Percentiles rank a stretch among this genome's conserved stretches.
Evolutionary conservation across 1,140 invertebrate genomes (phyloP).

Genomic region (Littorina saxatilis): DNA sequence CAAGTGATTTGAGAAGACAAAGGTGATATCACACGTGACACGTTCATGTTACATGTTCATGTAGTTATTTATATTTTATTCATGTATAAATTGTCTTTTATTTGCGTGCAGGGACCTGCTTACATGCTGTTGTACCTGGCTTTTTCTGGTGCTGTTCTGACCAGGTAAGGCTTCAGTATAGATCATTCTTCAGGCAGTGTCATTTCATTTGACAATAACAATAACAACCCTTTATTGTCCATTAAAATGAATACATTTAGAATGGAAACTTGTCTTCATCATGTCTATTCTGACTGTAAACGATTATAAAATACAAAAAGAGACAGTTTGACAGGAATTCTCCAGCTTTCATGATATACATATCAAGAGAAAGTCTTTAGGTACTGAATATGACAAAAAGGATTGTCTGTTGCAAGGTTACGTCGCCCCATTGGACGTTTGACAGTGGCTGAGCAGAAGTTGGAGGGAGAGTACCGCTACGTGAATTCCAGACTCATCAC

Average conservation of each 20-base stretch:
- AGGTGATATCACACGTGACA: too few species aligned
- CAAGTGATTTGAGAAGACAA: too few species aligned
- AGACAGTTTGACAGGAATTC: too few species aligned
- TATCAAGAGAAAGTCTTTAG: too few species aligned
- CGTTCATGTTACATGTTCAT: too few species aligned
- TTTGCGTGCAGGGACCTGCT: constrained; percentile 84
- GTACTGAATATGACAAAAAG: too few species aligned
- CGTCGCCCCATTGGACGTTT: constrained; percentile 90
- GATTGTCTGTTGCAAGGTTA: constrained; percentile 76
- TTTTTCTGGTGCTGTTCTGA: constrained; percentile 83
- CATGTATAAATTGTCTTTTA: constrained; percentile 64
- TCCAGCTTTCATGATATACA: too few species aligned
- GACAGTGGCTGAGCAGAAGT: constrained; percentile 95
- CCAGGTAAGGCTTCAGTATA: constrained; percentile 63
- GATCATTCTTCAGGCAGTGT: neutral
- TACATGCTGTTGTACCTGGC: constrained; percentile 91
- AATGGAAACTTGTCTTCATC: too few species aligned
- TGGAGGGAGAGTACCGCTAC: constrained; percentile 98
- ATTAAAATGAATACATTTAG: too few species aligned
- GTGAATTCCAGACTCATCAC: constrained; percentile 97
- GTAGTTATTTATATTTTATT: constrained; percentile 36
- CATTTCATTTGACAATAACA: neutral
- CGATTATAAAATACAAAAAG: too few species aligned
- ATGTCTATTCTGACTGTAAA: too few species aligned
- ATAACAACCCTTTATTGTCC: too few species aligned